phyloP scores from a whole-genome alignment of 2,113 vertebrate species.

The Pontoporia blainvillei region DNA sequence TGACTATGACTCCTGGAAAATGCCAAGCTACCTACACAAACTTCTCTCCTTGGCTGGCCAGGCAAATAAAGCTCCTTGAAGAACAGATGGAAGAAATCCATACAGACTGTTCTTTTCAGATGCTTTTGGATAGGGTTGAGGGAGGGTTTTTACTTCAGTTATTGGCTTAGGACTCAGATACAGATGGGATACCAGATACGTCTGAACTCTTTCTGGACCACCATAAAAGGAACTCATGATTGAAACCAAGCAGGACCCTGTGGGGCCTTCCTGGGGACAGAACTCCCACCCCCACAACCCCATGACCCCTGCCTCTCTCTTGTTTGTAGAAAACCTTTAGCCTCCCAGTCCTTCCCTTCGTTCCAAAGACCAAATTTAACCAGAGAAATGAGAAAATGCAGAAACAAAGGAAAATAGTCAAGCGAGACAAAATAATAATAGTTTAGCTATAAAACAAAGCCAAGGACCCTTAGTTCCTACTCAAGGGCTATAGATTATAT shows the following conservation, averaged over 20 bases:
- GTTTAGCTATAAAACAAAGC: too few species aligned
- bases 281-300: too few species aligned
- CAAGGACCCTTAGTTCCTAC: too few species aligned
- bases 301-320: too few species aligned
- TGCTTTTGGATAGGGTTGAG: neutral
- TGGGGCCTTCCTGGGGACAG: too few species aligned
- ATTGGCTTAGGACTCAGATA: neutral
- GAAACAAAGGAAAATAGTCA: too few species aligned
- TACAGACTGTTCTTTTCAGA: neutral
- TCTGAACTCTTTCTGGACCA: neutral
- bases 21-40: neutral
- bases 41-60: neutral
- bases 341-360: too few species aligned
- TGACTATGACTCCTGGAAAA: neutral
- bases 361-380: too few species aligned
- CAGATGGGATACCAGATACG: fast-evolving
- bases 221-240: neutral
- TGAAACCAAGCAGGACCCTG: neutral
- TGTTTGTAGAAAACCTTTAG: too few species aligned
- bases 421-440: too few species aligned
- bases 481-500: too few species aligned
- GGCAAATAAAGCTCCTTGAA: neutral
- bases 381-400: too few species aligned
- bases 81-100: neutral
- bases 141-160: neutral